Evolutionary conservation across 1,140 invertebrate species (phyloP).

Genomic region (Drosophila chauvacae): DNA sequence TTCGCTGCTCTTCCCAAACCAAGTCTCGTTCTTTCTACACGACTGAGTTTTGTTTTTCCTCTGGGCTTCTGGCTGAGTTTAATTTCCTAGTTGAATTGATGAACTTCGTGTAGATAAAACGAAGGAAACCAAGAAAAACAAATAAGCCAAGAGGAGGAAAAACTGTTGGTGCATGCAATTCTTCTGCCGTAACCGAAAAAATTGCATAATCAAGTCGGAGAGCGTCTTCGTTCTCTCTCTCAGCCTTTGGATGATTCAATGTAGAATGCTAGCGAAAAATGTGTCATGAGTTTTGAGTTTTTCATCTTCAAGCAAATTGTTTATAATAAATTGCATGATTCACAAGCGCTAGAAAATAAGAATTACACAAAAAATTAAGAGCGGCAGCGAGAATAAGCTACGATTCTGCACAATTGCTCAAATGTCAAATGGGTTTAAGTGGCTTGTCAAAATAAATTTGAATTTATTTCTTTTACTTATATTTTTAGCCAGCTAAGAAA

Average conservation of each 20-base stretch:
- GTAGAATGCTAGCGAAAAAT: conserved; percentile 51
- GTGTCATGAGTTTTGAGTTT: conserved; percentile 62
- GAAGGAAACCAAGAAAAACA: not conserved
- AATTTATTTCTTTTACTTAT: conserved; percentile 57
- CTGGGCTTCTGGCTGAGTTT: conserved; percentile 58
- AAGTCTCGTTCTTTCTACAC: conserved; percentile 68
- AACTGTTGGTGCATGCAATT: conserved; percentile 76
- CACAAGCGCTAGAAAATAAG: conserved; percentile 28
- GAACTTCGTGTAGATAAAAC: conserved; percentile 76
- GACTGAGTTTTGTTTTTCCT: conserved; percentile 61
- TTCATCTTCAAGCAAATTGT: conserved; percentile 58
- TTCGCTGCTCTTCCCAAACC: not conserved
- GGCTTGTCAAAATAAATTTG: conserved; percentile 72
- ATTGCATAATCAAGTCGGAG: conserved; percentile 57
- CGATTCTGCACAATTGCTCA: conserved; percentile 46
- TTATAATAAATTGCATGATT: conserved; percentile 75
- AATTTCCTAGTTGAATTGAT: conserved; percentile 76
- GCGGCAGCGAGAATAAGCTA: conserved; percentile 5
- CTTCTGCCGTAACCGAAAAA: conserved; percentile 41
- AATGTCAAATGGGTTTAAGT: conserved; percentile 70
- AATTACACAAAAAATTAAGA: conserved; percentile 23
- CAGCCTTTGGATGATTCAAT: conserved; percentile 63
- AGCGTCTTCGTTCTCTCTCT: conserved; percentile 14
- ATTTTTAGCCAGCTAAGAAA: conserved; percentile 22
- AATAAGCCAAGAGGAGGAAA: conserved; percentile 19